A percentile compares a stretch with the other conserved stretches of the same genome.
Evolutionary conservation across 2,888 invertebrate species (phyloP).

Genomic region (Drosophila ezoana): DNA sequence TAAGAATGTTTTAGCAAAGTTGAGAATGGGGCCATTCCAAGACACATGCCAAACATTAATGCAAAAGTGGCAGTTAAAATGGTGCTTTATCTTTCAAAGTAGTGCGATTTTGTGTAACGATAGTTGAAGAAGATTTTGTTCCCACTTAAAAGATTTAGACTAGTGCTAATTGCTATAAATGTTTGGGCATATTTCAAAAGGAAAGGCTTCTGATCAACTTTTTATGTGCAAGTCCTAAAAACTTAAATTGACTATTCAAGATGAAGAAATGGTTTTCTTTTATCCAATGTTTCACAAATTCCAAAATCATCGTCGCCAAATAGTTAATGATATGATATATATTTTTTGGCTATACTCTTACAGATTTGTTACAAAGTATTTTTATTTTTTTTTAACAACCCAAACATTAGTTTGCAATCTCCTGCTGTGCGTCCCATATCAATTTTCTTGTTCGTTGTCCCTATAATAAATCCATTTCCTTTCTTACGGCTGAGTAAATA

Average conservation of each 20-base stretch:
- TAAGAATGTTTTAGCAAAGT: not conserved
- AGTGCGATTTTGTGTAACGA: too few species aligned
- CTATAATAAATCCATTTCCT: constrained; percentile 53
- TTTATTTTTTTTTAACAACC: not conserved
- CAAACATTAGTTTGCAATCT: constrained; percentile 14
- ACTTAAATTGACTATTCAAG: too few species aligned
- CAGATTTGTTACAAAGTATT: not conserved
- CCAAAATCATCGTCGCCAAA: not conserved
- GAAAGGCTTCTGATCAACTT: too few species aligned
- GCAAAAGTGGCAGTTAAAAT: constrained; percentile 1
- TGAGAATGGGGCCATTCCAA: not conserved
- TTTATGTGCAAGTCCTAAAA: too few species aligned
- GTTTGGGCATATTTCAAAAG: too few species aligned
- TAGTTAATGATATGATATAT: too few species aligned
- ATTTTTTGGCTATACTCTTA: not conserved
- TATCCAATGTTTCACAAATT: not conserved
- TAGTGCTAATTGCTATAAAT: not conserved
- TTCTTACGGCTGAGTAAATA: constrained; percentile 56
- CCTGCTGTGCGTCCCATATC: constrained; percentile 29
- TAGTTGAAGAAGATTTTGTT: too few species aligned
- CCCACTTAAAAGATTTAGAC: not conserved
- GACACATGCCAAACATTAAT: constrained; percentile 8
- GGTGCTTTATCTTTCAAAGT: not conserved
- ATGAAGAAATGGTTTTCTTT: too few species aligned
- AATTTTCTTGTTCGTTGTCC: constrained; percentile 46